phyloP scores from a whole-genome alignment of 2,888 invertebrate species.

The Agrochola macilenta region DNA sequence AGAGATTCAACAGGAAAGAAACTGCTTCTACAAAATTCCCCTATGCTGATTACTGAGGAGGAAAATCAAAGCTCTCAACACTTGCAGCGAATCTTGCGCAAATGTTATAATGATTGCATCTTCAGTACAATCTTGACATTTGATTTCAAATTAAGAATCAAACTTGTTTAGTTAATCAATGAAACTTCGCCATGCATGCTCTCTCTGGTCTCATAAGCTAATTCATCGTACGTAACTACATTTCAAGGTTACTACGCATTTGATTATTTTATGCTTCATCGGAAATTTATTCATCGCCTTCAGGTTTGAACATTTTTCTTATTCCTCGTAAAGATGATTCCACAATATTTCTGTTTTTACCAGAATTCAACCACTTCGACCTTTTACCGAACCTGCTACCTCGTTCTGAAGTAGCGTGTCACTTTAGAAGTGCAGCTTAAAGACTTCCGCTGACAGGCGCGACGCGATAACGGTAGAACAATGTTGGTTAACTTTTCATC shows the following conservation, averaged over 20 bases:
- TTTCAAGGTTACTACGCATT: conserved; percentile 6
- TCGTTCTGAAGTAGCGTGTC: background rate
- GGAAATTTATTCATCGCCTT: background rate
- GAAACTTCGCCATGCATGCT: background rate
- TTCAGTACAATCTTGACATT: background rate
- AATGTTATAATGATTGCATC: conserved; percentile 10
- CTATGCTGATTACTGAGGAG: conserved; percentile 2
- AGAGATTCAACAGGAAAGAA: conserved; percentile 29
- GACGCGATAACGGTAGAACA: no score
- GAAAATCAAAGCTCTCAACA: conserved; percentile 15
- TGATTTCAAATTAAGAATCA: conserved; percentile 2
- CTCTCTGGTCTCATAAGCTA: background rate
- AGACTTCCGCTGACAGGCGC: no score
- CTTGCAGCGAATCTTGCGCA: background rate
- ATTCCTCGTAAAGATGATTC: background rate
- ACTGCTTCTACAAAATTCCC: conserved; percentile 32
- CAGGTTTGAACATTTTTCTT: background rate
- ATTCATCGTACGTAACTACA: background rate
- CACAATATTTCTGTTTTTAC: background rate
- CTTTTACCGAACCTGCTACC: background rate
- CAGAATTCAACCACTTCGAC: background rate
- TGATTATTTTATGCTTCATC: background rate
- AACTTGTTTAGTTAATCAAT: conserved; percentile 19
- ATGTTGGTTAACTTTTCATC: no score
- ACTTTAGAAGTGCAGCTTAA: background rate